Conservation (phyloP, 2,113 vertebrate species). For the Gallinago jamesoni region DNA sequence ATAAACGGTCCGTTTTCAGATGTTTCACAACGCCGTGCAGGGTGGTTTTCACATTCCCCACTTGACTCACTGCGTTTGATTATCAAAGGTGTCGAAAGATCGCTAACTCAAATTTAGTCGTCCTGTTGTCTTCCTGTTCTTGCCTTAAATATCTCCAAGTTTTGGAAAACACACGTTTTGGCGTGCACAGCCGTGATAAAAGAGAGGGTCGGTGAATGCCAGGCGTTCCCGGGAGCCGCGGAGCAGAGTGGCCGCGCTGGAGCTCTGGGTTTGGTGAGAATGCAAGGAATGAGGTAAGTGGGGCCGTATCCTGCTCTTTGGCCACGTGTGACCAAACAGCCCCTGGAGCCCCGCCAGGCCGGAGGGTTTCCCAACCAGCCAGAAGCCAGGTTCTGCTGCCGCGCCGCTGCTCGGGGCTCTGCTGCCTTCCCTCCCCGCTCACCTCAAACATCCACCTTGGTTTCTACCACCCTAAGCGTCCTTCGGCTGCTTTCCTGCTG, state of each 20-base stretch:
- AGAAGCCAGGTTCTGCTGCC: not conserved
- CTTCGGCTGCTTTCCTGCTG: not conserved
- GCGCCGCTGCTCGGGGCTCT: not conserved
- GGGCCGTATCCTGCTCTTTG: not conserved
- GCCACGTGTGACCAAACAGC: rapidly evolving
- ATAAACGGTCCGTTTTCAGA: conserved; percentile 5
- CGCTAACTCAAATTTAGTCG: rapidly evolving
- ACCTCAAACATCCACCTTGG: not conserved
- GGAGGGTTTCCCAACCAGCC: not conserved
- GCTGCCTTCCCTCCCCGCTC: not conserved
- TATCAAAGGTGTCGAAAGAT: conserved; percentile 8
- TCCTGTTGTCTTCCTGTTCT: not conserved
- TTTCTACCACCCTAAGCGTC: not conserved
- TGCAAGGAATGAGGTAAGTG: not conserved
- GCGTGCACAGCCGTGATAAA: not conserved
- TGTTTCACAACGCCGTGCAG: not conserved
- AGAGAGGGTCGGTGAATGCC: rapidly evolving
- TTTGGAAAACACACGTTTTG: not conserved
- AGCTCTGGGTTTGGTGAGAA: not conserved
- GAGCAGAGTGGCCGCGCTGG: not conserved
- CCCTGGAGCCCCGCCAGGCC: not conserved
- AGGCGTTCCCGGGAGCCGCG: not conserved
- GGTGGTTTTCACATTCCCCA: not conserved
- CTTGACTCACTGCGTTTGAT: not conserved
- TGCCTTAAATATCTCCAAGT: not conserved